These are phyloP conservation scores for Hydractinia echinata DNA, from an alignment of 30 jellyfish, hydroid and myxozoan species.

Conservation along the genomic window DNA sequence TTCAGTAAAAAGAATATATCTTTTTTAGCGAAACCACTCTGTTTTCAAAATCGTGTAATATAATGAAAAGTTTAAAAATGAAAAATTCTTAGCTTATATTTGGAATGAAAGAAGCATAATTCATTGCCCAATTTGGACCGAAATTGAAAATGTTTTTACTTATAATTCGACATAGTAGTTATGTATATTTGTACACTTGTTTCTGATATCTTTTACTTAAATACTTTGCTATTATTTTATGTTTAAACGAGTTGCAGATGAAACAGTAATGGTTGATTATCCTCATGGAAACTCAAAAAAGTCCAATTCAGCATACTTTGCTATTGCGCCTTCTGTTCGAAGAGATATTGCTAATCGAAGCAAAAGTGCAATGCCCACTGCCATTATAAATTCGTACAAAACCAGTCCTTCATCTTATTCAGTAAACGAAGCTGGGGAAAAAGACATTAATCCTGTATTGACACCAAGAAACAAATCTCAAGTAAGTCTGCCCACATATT, in stretches of 20 bases:
- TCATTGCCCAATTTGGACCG: no score
- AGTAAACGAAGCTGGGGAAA: slow-evolving; percentile 46
- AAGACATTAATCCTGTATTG: slow-evolving; percentile 66
- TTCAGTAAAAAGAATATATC: no score
- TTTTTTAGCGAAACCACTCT: no score
- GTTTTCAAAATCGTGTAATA: no score
- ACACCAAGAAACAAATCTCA: slow-evolving; percentile 82
- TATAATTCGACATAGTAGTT: neutral
- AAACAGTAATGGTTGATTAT: slow-evolving; percentile 71
- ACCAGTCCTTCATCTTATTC: slow-evolving; percentile 24
- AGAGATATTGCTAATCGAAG: slow-evolving; percentile 61
- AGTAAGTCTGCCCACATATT: neutral
- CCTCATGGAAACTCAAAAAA: slow-evolving; percentile 93
- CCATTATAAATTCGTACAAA: slow-evolving; percentile 63
- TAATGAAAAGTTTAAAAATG: no score
- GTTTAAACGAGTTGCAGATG: slow-evolving; percentile 22
- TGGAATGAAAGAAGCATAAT: no score
- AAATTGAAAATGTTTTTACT: neutral
- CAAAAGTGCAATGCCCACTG: slow-evolving; percentile 56
- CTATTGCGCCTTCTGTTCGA: slow-evolving; percentile 92
- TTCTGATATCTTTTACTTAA: neutral
- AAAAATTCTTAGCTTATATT: no score
- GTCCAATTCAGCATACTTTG: slow-evolving; percentile 57
- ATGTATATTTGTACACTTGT: neutral
- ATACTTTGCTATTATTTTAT: neutral